Percentiles rank a stretch among this genome's conserved stretches.
phyloP scores from a whole-genome alignment of 2,797 vertebrate genomes.

The Falco cherrug region DNA sequence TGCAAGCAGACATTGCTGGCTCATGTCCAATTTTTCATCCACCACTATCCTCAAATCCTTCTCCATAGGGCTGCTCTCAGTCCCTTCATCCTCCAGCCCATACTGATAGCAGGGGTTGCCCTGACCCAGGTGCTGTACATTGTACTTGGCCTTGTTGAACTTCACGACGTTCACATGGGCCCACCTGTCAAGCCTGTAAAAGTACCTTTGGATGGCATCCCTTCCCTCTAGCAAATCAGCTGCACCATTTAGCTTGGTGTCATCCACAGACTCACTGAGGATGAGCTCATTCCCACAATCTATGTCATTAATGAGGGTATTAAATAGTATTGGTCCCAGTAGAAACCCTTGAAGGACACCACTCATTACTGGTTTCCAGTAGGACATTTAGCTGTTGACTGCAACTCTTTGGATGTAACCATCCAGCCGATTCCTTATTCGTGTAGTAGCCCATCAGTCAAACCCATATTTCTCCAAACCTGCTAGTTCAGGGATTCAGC shows the following conservation, averaged over 20 bases:
- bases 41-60: not conserved
- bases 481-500: not conserved
- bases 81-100: not conserved
- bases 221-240: rapidly evolving
- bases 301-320: not conserved
- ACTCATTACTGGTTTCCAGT: not conserved
- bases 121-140: not conserved
- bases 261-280: not conserved
- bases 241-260: not conserved
- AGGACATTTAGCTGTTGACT: not conserved
- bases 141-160: not conserved
- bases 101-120: not conserved
- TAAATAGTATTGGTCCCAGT: not conserved
- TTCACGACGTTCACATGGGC: not conserved
- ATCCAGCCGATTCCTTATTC: not conserved
- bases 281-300: not conserved
- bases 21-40: no score
- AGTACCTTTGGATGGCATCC: not conserved
- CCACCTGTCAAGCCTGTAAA: not conserved
- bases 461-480: not conserved
- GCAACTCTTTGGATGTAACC: not conserved
- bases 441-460: not conserved
- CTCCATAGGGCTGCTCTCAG: not conserved
- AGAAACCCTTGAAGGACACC: not conserved
- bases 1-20: no score